These are phyloP conservation scores for Clarias fuscus DNA, from an alignment of 2,797 vertebrate species.

Conservation along the genomic window DNA sequence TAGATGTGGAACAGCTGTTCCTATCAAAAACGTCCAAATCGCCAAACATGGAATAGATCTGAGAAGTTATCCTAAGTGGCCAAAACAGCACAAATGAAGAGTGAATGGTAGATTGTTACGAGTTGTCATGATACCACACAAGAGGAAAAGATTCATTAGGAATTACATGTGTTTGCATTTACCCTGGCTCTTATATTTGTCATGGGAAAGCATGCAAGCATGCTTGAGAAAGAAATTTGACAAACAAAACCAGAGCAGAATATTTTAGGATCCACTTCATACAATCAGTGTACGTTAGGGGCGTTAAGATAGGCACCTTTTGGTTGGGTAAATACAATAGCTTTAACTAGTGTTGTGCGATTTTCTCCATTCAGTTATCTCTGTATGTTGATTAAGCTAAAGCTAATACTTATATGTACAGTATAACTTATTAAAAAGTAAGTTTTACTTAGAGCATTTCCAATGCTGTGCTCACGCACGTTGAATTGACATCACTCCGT, in stretches of 20 bases:
- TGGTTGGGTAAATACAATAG: too few relatives aligned
- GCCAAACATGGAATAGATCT: not conserved
- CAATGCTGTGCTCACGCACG: too few relatives aligned
- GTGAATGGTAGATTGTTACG: not conserved
- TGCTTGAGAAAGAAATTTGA: not conserved
- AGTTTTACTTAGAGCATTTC: too few relatives aligned
- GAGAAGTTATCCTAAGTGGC: not conserved
- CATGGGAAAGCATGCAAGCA: not conserved
- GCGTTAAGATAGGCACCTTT: too few relatives aligned
- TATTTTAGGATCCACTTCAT: not conserved
- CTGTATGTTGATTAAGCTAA: too few relatives aligned
- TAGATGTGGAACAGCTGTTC: conserved; percentile 24
- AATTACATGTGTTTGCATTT: not conserved
- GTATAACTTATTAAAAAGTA: too few relatives aligned
- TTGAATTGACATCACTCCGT: too few relatives aligned
- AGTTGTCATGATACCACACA: not conserved
- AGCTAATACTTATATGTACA: too few relatives aligned
- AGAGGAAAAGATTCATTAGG: not conserved
- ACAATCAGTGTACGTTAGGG: not conserved
- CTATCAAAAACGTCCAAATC: not conserved
- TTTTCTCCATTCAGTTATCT: too few relatives aligned
- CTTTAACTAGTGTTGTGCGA: too few relatives aligned
- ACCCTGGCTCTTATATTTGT: not conserved
- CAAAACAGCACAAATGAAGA: conserved; percentile 11
- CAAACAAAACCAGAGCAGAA: not conserved